These are phyloP conservation scores for Sitta carolinensis DNA, from an alignment of 2,797 vertebrate species.

Conservation along the genomic window DNA sequence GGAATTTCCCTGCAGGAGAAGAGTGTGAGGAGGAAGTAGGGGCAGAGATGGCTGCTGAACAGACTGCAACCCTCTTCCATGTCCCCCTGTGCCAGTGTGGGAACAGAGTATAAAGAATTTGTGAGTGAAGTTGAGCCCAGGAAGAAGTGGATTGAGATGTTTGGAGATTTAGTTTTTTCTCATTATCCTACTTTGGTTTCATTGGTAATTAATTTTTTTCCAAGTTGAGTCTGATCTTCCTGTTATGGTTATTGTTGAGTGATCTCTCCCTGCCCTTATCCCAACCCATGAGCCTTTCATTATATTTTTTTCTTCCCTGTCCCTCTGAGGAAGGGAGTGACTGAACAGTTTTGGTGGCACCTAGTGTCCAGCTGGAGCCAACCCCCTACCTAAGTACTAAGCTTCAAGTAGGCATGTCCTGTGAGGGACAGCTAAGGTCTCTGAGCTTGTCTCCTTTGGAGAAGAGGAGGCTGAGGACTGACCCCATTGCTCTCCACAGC, in stretches of 20 bases:
- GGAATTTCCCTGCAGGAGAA: background rate
- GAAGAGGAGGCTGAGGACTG: background rate
- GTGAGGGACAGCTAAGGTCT: background rate
- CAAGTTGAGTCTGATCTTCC: background rate
- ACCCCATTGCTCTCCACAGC: background rate
- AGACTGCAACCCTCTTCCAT: background rate
- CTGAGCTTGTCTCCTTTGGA: background rate
- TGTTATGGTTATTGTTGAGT: background rate
- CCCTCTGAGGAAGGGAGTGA: background rate
- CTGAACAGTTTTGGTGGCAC: background rate
- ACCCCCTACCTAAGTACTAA: accelerated
- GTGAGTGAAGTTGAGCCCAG: background rate
- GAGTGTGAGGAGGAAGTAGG: background rate
- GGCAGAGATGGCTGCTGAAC: background rate
- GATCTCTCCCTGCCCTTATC: background rate
- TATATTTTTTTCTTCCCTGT: background rate
- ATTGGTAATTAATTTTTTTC: background rate
- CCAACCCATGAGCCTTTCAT: background rate
- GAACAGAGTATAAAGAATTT: background rate
- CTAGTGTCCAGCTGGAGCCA: background rate
- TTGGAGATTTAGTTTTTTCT: background rate
- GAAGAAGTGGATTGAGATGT: background rate
- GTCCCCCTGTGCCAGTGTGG: background rate
- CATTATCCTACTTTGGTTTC: background rate
- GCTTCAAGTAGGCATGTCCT: background rate